Evolutionary conservation across 2,113 vertebrate genomes (phyloP), one percentile per base, ranked within the genome.

Genomic region (Thinocorus orbignyianus): DNA sequence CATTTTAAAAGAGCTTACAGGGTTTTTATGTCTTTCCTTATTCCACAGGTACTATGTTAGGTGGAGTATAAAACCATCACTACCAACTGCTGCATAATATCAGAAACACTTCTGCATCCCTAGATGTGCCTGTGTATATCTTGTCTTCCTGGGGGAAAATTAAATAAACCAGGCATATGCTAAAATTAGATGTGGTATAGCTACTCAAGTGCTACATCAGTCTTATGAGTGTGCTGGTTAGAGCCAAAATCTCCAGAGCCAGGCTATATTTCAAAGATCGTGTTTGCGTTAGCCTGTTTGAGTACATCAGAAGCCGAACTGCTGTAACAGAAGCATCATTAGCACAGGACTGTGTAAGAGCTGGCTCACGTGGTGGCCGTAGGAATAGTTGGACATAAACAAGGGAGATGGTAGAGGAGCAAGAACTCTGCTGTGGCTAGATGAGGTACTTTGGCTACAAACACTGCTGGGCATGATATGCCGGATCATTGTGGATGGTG

Each of bases 381-480:
- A 65, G 52, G 44, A 93, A 31, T 68, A 60, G 41, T 1, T 69
- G 66, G 33, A 37, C 5, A 2, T 78, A 39, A 73, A 37, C 5
- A 5, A 46, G 39, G 31, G 35, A 84, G 6, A 4, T 51, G 24
- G 26, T 66, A 52, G 42, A 54, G 19, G 19, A 77, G 9, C 33
- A 42, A 46, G 55, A 78, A 15, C 79, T 82, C 48, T 41, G 1
- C 17, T 39, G 37, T 71, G n/a, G 5, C 42, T 68, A 13, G 51
- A 54, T 48, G 57, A 44, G 3, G 15, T 55, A 7, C 52, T 85
- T 72, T 39, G 35, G 14, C 37, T 62, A 73, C 51, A 92, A 71
- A 6, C 0, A 0, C 4, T 48, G 25, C 44, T 69, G 70, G n/a
- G 9, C 11, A 17, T 44, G 82, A 28, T 2, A 10, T 68, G 44